A percentile compares a stretch with the other conserved stretches of the same genome.
Evolutionary conservation across 2,797 vertebrate genomes (phyloP).

Genomic region (Bovichtus diacanthus): DNA sequence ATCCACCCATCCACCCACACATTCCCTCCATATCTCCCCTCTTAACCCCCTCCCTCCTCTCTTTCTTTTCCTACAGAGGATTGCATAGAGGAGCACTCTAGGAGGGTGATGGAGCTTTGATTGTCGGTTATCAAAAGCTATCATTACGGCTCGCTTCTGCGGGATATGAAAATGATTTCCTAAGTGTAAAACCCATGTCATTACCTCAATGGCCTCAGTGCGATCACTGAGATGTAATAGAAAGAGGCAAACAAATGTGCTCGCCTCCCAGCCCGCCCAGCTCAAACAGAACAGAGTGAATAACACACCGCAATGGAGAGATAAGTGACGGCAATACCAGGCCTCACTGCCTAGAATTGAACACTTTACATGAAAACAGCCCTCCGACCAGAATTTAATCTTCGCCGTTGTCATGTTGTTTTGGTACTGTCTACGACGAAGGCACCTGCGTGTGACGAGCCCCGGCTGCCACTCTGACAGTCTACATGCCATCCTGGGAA

Average conservation of each 20-base stretch:
- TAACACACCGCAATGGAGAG: conserved; percentile 68
- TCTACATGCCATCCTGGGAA: conserved; percentile 42
- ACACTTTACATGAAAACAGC: conserved; percentile 65
- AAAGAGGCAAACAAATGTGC: conserved; percentile 78
- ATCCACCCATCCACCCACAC: conserved; percentile 32
- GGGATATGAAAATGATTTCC: conserved; percentile 83
- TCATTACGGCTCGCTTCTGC: conserved; percentile 78
- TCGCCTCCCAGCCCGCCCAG: conserved; percentile 44
- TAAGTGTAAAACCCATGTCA: conserved; percentile 82
- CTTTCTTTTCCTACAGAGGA: conserved; percentile 60
- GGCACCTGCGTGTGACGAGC: conserved; percentile 33
- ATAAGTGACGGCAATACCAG: conserved; percentile 68
- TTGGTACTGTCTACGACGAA: conserved; percentile 28
- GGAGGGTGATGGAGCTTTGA: conserved; percentile 82
- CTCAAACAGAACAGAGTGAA: conserved; percentile 65
- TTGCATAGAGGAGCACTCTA: conserved; percentile 74
- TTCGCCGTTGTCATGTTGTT: conserved; percentile 57
- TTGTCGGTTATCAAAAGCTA: conserved; percentile 85
- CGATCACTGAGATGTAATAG: conserved; percentile 73
- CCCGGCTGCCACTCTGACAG: conserved; percentile 48
- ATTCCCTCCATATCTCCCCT: conserved; percentile 43
- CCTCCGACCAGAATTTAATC: conserved; percentile 64
- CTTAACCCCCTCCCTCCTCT: conserved; percentile 38
- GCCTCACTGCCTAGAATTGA: conserved; percentile 47
- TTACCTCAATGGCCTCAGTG: conserved; percentile 78